Base-by-base conservation (phyloP, 2,797 vertebrate genomes). In the Hypotaenidia okinawae region DNA sequence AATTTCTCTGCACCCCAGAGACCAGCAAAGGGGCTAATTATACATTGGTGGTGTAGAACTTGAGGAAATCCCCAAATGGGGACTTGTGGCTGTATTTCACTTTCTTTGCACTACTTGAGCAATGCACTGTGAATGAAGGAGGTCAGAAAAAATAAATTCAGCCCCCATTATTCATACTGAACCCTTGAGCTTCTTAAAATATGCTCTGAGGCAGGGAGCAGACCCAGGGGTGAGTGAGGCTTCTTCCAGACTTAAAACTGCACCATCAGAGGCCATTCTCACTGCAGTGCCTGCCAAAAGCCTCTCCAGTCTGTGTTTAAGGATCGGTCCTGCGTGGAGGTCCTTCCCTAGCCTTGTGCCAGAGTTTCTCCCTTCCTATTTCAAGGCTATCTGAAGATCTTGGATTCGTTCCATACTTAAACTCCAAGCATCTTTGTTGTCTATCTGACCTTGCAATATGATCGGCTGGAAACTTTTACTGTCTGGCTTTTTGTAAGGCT, bases 51-150 rank as follows among this genome's bases (percentile, higher is more conserved):
- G 37, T 89, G 1, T 81, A 87, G 69, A 92, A 59, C 62, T 85
- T 94, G 87, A 94, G 92, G 89, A 96, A 96, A 88, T 96, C 93
- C 96, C 95, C 93, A 87, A 22, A 87, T 82, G 49, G 66, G 35
- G 51, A 86, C 61, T 16, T 95, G 94, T 87, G 84, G 91, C 93
- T 93, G 67, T 93, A 54, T 94, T 94, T 94, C 83, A 80, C 83
- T 93, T 94, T 84, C 67, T 90, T 94, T 89, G 62, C 72, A 61
- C 55, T 81, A 69, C 41, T 84, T 88, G 33, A 84, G 59, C 13
- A 33, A 86, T 69, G 70, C 1, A 0, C 74, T 93, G 86, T 75
- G 70, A 92, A 83, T 61, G 90, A 91, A 95, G 27, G 54, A 91
- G 45, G 27, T 75, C 22, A 59, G 87, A 81, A 74, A 45, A 59